Conservation (phyloP, 2,797 vertebrate genomes). For the Mus caroli region DNA sequence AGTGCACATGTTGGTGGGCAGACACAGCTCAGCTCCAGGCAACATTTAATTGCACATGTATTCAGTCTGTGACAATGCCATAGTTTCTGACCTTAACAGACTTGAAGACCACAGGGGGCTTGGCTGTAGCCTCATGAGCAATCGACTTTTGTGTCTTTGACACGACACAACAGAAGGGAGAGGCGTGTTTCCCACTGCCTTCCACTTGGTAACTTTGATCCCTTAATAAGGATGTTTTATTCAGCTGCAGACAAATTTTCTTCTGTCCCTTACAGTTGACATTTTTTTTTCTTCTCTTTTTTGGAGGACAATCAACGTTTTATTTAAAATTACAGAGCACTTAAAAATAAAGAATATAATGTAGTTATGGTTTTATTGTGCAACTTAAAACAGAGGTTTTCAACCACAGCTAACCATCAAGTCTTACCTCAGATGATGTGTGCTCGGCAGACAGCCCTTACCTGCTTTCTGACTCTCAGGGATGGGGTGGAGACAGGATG, state of each 20-base stretch:
- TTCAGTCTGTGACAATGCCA: background rate
- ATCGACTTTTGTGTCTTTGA: background rate
- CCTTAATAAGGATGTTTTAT: conserved; percentile 6
- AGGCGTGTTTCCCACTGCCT: background rate
- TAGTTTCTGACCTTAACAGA: background rate
- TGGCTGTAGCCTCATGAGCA: background rate
- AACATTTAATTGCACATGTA: background rate
- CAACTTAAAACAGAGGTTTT: conserved; percentile 78
- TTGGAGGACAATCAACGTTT: conserved; percentile 74
- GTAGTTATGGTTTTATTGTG: conserved; percentile 70
- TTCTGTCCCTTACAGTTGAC: background rate
- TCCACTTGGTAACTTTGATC: background rate
- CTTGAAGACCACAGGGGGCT: background rate
- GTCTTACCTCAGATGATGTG: conserved; percentile 77
- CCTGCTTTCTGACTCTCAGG: conserved; percentile 23
- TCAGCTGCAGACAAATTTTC: background rate
- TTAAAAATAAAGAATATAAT: conserved; percentile 74
- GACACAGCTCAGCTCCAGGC: background rate
- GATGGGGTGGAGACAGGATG: conserved; percentile 62
- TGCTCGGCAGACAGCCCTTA: conserved; percentile 71
- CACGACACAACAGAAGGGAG: background rate
- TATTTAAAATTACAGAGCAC: conserved; percentile 83
- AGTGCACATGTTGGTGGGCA: background rate
- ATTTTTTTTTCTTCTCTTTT: background rate
- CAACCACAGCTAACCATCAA: conserved; percentile 70